phyloP scores from a whole-genome alignment of 2,113 vertebrate species.

The Megaceryle torquata region DNA sequence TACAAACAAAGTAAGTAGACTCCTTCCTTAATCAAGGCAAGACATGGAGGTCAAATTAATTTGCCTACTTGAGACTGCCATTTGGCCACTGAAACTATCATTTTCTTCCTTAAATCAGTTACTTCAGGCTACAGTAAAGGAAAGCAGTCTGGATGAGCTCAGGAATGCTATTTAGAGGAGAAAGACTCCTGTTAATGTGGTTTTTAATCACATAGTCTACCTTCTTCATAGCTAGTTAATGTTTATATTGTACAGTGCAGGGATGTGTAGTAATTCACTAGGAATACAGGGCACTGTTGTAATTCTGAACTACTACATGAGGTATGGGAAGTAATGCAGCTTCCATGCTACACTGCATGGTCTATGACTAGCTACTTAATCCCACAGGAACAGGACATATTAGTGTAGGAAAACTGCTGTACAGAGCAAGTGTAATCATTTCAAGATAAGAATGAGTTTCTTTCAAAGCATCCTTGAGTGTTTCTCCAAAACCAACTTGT shows the following conservation, averaged over 20 bases:
- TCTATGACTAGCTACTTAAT: not conserved
- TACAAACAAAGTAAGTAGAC: not conserved
- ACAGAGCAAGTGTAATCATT: not conserved
- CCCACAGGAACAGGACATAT: not conserved
- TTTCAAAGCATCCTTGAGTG: not conserved
- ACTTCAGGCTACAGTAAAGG: not conserved
- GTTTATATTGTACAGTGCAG: not conserved
- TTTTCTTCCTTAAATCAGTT: not conserved
- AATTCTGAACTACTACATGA: not conserved
- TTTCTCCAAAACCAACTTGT: not conserved
- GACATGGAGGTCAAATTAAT: not conserved
- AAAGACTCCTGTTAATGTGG: not conserved
- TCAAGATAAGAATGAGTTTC: not conserved
- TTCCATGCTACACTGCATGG: not conserved
- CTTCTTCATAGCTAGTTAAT: not conserved
- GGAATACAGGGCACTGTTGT: not conserved
- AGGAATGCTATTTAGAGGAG: not conserved
- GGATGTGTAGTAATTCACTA: not conserved
- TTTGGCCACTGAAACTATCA: not conserved
- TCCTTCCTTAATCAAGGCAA: not conserved
- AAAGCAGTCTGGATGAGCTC: not conserved
- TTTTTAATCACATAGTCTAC: not conserved
- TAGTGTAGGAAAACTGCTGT: not conserved
- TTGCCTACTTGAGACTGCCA: not conserved
- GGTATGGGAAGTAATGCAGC: not conserved